Percentiles rank a stretch among this genome's conserved stretches.
phyloP scores from a whole-genome alignment of 2,888 invertebrate species.

The Nephrocerus scutellatus region DNA sequence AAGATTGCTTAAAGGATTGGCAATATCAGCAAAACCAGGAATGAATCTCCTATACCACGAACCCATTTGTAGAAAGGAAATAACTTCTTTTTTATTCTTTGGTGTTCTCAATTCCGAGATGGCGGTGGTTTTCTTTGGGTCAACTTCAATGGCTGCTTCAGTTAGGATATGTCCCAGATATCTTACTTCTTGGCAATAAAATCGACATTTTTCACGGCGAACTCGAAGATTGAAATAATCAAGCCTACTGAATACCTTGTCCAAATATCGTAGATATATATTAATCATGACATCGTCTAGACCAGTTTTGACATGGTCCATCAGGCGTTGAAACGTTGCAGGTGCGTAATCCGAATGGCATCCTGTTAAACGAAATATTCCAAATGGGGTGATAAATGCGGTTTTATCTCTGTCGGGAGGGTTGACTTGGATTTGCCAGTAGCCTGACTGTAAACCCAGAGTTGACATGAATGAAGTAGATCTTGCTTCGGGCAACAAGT shows the following conservation, averaged over 20 bases:
- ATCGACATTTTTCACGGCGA: slow-evolving; percentile 2
- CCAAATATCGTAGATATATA: too few relatives aligned
- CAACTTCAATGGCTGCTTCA: slow-evolving; percentile 11
- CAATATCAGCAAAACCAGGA: too few relatives aligned
- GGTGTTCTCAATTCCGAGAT: slow-evolving; percentile 1
- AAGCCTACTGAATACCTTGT: not conserved
- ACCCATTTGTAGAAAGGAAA: slow-evolving; percentile 4
- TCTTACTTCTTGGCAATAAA: slow-evolving; percentile 20
- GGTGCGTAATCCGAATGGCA: slow-evolving; percentile 34
- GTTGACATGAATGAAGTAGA: slow-evolving; percentile 19
- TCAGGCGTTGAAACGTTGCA: slow-evolving; percentile 23
- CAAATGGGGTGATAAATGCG: slow-evolving; percentile 31
- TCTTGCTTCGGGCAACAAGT: slow-evolving; percentile 24
- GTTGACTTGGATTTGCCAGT: slow-evolving; percentile 32
- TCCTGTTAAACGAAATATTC: slow-evolving; percentile 29
- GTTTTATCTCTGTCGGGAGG: slow-evolving; percentile 31
- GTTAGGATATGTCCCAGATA: slow-evolving; percentile 26
- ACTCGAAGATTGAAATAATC: not conserved
- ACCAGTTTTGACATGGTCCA: too few relatives aligned
- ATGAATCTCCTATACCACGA: not conserved
- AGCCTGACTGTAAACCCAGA: slow-evolving; percentile 35
- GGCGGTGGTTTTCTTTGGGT: slow-evolving; percentile 2
- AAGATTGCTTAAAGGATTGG: not conserved
- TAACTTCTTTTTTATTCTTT: slow-evolving; percentile 9
- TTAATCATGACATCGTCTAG: too few relatives aligned